Conservation (phyloP, 2,113 vertebrate genomes). For the Boleophthalmus pectinirostris region DNA sequence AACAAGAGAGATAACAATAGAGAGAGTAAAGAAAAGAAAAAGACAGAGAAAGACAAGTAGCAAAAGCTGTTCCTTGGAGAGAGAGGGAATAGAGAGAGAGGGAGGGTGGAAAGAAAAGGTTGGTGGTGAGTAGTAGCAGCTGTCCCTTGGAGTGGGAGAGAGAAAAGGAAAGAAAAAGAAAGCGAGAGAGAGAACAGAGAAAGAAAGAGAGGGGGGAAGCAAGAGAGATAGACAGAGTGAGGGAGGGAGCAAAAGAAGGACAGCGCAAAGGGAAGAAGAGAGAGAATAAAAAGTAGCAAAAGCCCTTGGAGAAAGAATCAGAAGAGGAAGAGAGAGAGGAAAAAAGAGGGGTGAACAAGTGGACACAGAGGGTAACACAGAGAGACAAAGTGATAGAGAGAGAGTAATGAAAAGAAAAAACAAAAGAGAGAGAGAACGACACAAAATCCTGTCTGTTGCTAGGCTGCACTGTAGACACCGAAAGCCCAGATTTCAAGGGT, state of each 20-base stretch:
- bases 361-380: too few species aligned
- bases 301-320: neutral
- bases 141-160: too few species aligned
- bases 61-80: neutral
- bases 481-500: slow-evolving; percentile 33
- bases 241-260: neutral
- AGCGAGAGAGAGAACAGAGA: too few species aligned
- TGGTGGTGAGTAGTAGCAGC: too few species aligned
- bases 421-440: neutral
- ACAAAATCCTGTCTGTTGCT: slow-evolving; percentile 43
- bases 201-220: too few species aligned
- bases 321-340: slow-evolving; percentile 4
- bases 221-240: neutral
- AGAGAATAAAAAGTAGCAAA: slow-evolving; percentile 14
- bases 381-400: slow-evolving; percentile 1
- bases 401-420: neutral
- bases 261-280: neutral
- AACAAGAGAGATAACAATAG: too few species aligned
- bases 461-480: slow-evolving; percentile 25
- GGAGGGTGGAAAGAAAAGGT: too few species aligned
- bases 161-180: too few species aligned
- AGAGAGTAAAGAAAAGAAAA: too few species aligned
- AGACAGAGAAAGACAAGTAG: neutral
- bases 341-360: neutral
- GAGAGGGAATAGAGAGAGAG: too few species aligned